Percentiles rank a stretch among this genome's conserved stretches.
phyloP scores from a whole-genome alignment of 1,140 invertebrate genomes.

The Trichonephila clavipes region DNA sequence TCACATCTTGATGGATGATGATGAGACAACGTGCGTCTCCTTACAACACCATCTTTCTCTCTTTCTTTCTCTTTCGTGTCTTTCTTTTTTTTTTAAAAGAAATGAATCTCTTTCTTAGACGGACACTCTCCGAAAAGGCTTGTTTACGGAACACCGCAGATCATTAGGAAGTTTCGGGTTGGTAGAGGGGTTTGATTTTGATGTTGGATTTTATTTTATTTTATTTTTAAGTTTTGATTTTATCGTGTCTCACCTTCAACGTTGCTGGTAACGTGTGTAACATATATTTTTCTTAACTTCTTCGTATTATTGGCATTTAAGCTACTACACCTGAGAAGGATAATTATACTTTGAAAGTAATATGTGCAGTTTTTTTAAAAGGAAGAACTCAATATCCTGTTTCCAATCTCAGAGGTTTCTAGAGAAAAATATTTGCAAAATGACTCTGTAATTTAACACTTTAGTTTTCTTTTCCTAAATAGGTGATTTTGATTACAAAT shows the following conservation, averaged over 20 bases:
- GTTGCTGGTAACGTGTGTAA: background rate
- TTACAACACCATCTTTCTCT: conserved; percentile 63
- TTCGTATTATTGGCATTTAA: background rate
- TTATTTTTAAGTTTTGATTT: background rate
- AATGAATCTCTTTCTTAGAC: conserved; percentile 52
- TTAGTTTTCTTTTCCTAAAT: background rate
- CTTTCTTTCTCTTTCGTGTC: background rate
- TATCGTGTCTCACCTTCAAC: background rate
- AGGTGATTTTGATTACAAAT: background rate
- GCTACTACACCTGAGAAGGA: background rate
- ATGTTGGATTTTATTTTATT: background rate
- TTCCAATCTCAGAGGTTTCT: background rate
- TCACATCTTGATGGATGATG: conserved; percentile 74
- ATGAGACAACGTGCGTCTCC: conserved; percentile 67
- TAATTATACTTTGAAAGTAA: background rate
- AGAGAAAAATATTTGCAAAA: background rate
- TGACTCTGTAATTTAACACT: background rate
- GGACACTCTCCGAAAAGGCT: conserved; percentile 57
- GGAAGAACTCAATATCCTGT: background rate
- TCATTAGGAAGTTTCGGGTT: conserved; percentile 67
- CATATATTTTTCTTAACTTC: background rate
- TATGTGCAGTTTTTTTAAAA: background rate
- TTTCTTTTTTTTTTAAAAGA: conserved; percentile 38
- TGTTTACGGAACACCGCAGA: conserved; percentile 71
- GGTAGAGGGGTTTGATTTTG: conserved; percentile 43